These are phyloP conservation scores for Augiades crinisus DNA, from an alignment of 2,888 invertebrate genomes.

Conservation along the genomic window DNA sequence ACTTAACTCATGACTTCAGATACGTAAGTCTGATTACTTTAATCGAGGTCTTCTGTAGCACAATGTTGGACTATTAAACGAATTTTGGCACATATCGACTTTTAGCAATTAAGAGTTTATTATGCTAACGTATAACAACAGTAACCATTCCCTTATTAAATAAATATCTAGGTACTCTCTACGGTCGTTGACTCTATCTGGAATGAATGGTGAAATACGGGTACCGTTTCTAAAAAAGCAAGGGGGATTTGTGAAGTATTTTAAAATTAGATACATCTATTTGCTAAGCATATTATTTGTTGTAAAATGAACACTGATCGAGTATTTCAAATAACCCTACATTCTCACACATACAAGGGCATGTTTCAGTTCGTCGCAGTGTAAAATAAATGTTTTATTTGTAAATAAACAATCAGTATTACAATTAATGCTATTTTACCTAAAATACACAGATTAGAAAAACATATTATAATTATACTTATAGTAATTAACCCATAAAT, in stretches of 20 bases:
- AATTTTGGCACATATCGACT: conserved; percentile 21
- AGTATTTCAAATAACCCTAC: neutral
- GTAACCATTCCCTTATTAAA: conserved; percentile 9
- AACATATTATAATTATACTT: neutral
- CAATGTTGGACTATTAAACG: conserved; percentile 14
- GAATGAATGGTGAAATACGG: neutral
- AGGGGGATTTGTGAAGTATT: neutral
- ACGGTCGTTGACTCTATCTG: conserved; percentile 5
- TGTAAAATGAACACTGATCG: conserved; percentile 10
- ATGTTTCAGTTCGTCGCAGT: neutral
- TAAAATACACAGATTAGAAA: neutral
- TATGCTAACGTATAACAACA: conserved; percentile 13
- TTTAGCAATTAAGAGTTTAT: conserved; percentile 11
- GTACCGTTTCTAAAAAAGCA: conserved; percentile 6
- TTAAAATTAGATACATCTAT: conserved; percentile 2
- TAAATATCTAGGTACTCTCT: conserved; percentile 10
- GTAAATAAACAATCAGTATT: neutral
- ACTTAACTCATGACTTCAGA: neutral
- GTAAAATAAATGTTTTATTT: neutral
- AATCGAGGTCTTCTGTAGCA: neutral
- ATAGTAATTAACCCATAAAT: conserved; percentile 14
- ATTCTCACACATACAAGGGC: neutral
- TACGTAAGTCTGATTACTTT: neutral
- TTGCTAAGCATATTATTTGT: conserved; percentile 2
- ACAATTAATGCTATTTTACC: neutral